Conservation (phyloP, 2,888 invertebrate genomes). For the Polia nebulosa region DNA sequence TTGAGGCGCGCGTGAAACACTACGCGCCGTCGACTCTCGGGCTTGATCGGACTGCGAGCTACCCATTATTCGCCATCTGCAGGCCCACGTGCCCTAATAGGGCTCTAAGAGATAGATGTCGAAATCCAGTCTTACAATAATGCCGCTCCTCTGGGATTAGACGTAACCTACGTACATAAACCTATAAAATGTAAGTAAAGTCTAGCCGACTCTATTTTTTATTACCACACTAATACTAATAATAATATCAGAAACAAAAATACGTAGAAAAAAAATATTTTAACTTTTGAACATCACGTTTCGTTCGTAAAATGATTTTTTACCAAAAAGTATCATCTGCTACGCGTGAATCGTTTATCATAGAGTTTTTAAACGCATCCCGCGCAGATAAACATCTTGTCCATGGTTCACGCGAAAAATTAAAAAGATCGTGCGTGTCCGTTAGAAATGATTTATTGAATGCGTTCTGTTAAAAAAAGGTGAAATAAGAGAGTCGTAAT, state of each 20-base stretch:
- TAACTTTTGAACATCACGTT: conserved; percentile 55
- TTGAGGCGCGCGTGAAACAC: no score
- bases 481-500: not conserved
- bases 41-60: no score
- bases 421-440: conserved; percentile 64
- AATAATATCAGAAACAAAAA: not conserved
- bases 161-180: no score
- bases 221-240: no score
- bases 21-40: no score
- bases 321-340: conserved; percentile 67
- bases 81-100: no score
- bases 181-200: no score
- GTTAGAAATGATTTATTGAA: conserved; percentile 64
- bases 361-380: conserved; percentile 65
- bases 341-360: conserved; percentile 66
- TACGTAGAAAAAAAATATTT: not conserved
- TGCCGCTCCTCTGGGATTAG: no score
- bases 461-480: conserved; percentile 26
- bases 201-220: no score
- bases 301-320: conserved; percentile 59
- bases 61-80: no score
- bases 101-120: no score
- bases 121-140: no score
- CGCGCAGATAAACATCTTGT: conserved; percentile 67
- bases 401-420: conserved; percentile 69